Evolutionary conservation across 2,113 vertebrate species (phyloP).

Genomic region (Elephas maximus): DNA sequence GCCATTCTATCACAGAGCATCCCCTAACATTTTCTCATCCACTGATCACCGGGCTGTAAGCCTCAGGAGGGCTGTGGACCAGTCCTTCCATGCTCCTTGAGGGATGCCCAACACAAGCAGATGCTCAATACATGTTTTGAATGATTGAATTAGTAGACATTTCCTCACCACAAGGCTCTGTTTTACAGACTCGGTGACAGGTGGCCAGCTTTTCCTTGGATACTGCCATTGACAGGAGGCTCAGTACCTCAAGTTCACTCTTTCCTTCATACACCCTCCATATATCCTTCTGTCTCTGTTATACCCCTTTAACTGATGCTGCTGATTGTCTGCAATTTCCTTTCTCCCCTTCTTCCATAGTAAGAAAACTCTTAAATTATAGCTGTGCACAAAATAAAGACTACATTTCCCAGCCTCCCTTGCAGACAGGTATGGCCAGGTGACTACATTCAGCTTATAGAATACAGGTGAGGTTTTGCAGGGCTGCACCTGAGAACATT

Average conservation of each 20-base stretch:
- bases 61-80: not conserved
- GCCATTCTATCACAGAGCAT: not conserved
- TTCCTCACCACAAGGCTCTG: not conserved
- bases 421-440: not conserved
- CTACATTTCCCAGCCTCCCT: not conserved
- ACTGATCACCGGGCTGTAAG: not conserved
- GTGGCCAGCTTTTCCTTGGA: not conserved
- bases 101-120: not conserved
- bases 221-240: rapidly evolving
- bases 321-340: too few species aligned
- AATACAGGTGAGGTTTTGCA: not conserved
- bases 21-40: not conserved
- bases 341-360: not conserved
- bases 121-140: not conserved
- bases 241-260: not conserved
- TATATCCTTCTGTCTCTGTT: not conserved
- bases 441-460: not conserved
- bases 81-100: not conserved
- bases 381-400: not conserved
- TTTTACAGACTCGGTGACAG: not conserved
- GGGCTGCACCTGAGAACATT: not conserved
- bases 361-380: not conserved
- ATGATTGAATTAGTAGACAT: not conserved
- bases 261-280: not conserved
- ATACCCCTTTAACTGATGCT: not conserved